Base-by-base conservation (phyloP, 64 coral and sea anemone genomes). In the Pocillopora damicornis region DNA sequence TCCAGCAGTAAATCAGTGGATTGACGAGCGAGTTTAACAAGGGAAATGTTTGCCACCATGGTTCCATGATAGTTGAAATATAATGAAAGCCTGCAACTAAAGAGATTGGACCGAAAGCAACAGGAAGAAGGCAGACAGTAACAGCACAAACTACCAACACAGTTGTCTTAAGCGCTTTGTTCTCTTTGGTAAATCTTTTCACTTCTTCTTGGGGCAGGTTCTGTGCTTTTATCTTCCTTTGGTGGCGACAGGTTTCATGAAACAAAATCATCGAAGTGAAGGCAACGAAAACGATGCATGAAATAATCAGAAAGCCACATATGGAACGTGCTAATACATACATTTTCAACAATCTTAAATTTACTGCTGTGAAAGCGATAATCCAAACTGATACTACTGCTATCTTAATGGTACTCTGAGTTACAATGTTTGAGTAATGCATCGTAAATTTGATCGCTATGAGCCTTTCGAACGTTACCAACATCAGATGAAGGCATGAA, bases 81-180 rank as follows among this genome's bases (percentile, higher is more conserved):
- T 51, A 2, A 51, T 51, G 2, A 51, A 51, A 51, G 42, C 42
- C 42, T 51, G 42, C 42, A 51, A 13, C 74, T 30, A 35, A 75
- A 4, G 13, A 11, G 11, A 14, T 13, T 3, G 13, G 13, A 15
- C 9, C 35, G 13, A 75, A 15, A 15, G 15, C 5, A 36, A 51
- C 3, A 51, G 74, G 35, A 37, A 37, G 35, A 35, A 75, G 15
- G 38, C 26, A 75, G 11, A 75, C 13, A 18, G 36, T 9, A 13
- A 35, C 30, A 38, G 74, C 74, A 37, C 74, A 26, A 11, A 75
- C 30, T 37, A 75, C 11, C 13, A 37, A 38, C 12, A 75, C 30
- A 75, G 74, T 75, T 75, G 74, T 75, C 74, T 75, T 75, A 6
- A 75, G 74, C 10, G 74, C 35, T 75, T 75, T 75, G 74, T 13